Evolutionary conservation across 2,113 vertebrate genomes (phyloP).

Genomic region (Burhinus oedicnemus): DNA sequence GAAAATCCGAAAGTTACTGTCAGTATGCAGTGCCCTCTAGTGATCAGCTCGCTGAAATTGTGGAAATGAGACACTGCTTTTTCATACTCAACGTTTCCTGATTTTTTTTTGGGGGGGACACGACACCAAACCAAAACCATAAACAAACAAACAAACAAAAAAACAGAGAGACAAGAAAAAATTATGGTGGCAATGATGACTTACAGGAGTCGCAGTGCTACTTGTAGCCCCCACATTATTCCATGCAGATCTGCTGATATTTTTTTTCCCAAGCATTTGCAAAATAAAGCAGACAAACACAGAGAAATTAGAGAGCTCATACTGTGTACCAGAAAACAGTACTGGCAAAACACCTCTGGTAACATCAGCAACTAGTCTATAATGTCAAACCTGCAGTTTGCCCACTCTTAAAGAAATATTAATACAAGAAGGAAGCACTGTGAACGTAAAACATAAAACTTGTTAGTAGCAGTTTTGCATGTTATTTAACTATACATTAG

Average conservation of each 20-base stretch:
- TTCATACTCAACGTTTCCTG: rapidly evolving
- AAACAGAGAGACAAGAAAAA: too few species aligned
- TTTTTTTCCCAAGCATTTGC: background rate
- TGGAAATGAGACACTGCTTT: rapidly evolving
- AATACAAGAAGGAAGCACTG: background rate
- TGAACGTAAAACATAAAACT: background rate
- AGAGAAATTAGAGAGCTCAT: background rate
- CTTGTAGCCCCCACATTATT: background rate
- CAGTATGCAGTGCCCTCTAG: constrained; percentile 71
- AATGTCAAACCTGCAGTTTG: background rate
- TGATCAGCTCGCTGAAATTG: background rate
- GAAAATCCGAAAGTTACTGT: background rate
- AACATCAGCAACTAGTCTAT: background rate
- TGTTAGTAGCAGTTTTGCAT: background rate
- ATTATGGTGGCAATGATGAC: rapidly evolving
- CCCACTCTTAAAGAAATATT: background rate
- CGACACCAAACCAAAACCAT: too few species aligned
- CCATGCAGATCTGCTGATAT: background rate
- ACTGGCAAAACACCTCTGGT: background rate
- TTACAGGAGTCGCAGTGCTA: rapidly evolving
- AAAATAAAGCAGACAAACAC: background rate
- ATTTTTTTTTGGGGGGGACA: too few species aligned
- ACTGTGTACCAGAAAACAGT: background rate
- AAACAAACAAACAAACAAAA: background rate
- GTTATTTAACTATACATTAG: background rate